Percentiles rank a stretch among this genome's conserved stretches.
Evolutionary conservation across 2,113 vertebrate genomes (phyloP).

Genomic region (Choloepus hoffmanni): DNA sequence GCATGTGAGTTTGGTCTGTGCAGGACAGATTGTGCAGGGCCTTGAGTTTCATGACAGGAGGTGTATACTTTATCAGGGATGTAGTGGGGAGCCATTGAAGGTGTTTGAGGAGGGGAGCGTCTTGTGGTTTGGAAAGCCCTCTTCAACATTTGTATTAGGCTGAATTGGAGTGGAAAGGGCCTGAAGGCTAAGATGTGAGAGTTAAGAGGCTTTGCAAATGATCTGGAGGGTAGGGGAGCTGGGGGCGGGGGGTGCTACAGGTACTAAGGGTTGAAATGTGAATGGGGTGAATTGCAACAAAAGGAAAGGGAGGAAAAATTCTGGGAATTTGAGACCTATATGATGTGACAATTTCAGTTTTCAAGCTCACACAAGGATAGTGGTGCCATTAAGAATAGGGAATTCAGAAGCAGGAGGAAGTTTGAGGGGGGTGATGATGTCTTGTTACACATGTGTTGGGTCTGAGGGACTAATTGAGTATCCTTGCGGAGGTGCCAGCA

Average conservation of each 20-base stretch:
- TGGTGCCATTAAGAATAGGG: not conserved
- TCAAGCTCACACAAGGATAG: not conserved
- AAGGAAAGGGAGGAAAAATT: not conserved
- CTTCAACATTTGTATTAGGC: not conserved
- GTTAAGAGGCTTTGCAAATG: not conserved
- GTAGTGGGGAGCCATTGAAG: not conserved
- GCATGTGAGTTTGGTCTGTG: not conserved
- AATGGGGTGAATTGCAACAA: not conserved
- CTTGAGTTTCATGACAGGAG: not conserved
- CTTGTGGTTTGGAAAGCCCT: not conserved
- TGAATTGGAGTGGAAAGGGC: no score
- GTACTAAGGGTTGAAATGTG: not conserved
- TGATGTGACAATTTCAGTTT: not conserved
- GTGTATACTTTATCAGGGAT: not conserved
- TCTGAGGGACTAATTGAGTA: not conserved
- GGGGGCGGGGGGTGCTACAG: no score
- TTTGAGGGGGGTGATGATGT: not conserved
- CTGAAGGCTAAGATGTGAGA: not conserved
- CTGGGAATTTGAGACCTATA: not conserved
- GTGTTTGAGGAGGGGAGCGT: not conserved
- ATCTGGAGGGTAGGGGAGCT: not conserved
- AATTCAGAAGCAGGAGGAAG: not conserved
- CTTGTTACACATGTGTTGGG: not conserved
- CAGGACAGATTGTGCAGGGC: not conserved
- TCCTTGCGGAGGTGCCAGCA: not conserved